Evolutionary conservation across 2,797 vertebrate species (phyloP).

Genomic region (Hapalemur alaotrensis): DNA sequence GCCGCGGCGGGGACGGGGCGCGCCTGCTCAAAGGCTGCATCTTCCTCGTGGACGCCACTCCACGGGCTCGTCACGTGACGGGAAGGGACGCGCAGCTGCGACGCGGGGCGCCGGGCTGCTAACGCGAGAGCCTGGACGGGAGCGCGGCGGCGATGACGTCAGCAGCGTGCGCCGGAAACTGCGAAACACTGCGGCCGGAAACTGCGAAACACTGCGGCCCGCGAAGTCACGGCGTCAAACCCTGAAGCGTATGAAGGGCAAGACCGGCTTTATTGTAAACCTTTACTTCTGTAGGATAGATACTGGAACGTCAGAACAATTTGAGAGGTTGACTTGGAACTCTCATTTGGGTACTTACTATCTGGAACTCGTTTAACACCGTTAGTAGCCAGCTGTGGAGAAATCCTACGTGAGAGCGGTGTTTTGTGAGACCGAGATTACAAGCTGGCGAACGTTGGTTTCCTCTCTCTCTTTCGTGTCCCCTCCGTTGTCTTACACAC

Average conservation of each 20-base stretch:
- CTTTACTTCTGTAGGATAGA: neutral
- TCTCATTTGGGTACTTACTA: neutral
- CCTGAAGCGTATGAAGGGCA: neutral
- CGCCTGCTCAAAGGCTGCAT: neutral
- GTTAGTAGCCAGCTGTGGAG: neutral
- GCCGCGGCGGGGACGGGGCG: neutral
- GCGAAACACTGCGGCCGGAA: slow-evolving; percentile 54
- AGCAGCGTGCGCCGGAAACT: slow-evolving; percentile 20
- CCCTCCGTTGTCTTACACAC: neutral
- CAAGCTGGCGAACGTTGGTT: neutral
- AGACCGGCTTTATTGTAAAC: neutral
- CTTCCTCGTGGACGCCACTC: neutral
- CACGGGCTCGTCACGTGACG: neutral
- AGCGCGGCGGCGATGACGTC: neutral
- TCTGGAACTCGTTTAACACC: neutral
- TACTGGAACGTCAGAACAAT: neutral
- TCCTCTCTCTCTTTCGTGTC: neutral
- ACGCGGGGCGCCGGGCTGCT: neutral
- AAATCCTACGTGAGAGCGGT: neutral
- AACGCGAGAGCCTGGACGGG: too few species aligned
- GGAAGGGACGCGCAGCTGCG: slow-evolving; percentile 27
- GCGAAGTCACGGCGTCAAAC: slow-evolving; percentile 24
- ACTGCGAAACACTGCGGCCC: slow-evolving; percentile 49
- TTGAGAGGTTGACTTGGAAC: neutral
- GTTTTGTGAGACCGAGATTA: neutral